Conservation (phyloP, 1,140 invertebrate species). For the Drosophila malerkotliana region DNA sequence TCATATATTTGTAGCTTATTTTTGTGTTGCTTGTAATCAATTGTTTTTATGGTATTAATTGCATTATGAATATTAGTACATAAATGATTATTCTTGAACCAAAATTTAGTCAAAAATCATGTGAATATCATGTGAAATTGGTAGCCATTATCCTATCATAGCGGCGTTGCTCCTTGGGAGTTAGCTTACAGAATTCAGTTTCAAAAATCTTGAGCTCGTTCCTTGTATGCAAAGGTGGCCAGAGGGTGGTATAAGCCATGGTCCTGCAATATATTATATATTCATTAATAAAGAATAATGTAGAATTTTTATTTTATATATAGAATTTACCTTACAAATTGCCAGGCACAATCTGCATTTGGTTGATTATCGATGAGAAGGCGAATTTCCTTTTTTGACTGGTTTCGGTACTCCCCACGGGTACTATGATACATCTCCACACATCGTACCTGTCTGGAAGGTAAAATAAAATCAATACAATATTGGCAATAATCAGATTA, state of each 20-base stretch:
- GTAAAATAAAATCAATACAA: neutral
- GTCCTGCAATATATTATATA: slow-evolving; percentile 4
- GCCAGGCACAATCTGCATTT: slow-evolving; percentile 31
- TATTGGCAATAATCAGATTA: neutral
- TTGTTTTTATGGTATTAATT: too few relatives aligned
- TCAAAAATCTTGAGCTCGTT: slow-evolving; percentile 30
- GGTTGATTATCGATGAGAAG: slow-evolving; percentile 40
- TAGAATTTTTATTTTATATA: too few relatives aligned
- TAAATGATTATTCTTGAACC: neutral
- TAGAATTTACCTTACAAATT: slow-evolving; percentile 36
- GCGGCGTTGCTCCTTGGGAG: slow-evolving; percentile 12
- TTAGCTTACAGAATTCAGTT: slow-evolving; percentile 31
- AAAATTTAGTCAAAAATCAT: neutral
- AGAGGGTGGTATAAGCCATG: slow-evolving; percentile 44
- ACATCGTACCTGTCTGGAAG: slow-evolving; percentile 31
- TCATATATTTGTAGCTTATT: neutral
- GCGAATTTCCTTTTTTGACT: slow-evolving; percentile 40
- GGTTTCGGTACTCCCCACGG: slow-evolving; percentile 8
- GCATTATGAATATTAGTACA: neutral
- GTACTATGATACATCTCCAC: slow-evolving; percentile 17
- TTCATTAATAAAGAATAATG: too few relatives aligned
- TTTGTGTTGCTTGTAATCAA: neutral
- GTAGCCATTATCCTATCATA: slow-evolving; percentile 41
- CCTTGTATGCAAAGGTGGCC: slow-evolving; percentile 46
- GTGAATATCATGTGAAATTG: slow-evolving; percentile 23